These are phyloP conservation scores for Megamerina dolium DNA, from an alignment of 2,888 invertebrate genomes.

Conservation along the genomic window DNA sequence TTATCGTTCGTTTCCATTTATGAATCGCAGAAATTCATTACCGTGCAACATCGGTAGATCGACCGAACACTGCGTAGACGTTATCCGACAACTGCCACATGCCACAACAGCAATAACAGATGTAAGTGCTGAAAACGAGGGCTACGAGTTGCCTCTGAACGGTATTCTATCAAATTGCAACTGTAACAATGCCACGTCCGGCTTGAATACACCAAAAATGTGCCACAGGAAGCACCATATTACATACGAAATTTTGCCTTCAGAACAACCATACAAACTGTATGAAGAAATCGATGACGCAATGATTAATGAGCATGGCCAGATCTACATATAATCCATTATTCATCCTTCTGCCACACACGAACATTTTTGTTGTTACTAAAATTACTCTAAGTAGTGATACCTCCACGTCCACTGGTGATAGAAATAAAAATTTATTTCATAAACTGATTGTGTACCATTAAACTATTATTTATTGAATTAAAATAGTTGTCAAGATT, in stretches of 20 bases:
- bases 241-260: constrained; percentile 34
- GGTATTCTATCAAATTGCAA: constrained; percentile 36
- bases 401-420: no score
- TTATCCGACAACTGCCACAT: constrained; percentile 31
- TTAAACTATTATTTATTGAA: no score
- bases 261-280: constrained; percentile 32
- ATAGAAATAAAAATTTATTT: no score
- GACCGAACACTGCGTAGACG: constrained; percentile 40
- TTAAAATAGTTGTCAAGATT: no score
- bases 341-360: no score
- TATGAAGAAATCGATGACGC: constrained; percentile 36
- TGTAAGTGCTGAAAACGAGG: constrained; percentile 23
- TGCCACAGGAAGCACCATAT: constrained; percentile 33
- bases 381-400: no score
- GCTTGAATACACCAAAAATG: constrained; percentile 5
- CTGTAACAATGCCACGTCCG: constrained; percentile 23
- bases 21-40: constrained; percentile 3
- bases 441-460: no score
- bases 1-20: constrained; percentile 26
- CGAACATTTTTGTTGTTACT: no score
- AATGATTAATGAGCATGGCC: no score
- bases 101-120: constrained; percentile 21
- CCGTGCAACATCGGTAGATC: constrained; percentile 13
- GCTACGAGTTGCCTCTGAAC: constrained; percentile 40
- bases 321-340: no score